phyloP scores from a whole-genome alignment of 2,113 vertebrate species.

The Carettochelys insculpta region DNA sequence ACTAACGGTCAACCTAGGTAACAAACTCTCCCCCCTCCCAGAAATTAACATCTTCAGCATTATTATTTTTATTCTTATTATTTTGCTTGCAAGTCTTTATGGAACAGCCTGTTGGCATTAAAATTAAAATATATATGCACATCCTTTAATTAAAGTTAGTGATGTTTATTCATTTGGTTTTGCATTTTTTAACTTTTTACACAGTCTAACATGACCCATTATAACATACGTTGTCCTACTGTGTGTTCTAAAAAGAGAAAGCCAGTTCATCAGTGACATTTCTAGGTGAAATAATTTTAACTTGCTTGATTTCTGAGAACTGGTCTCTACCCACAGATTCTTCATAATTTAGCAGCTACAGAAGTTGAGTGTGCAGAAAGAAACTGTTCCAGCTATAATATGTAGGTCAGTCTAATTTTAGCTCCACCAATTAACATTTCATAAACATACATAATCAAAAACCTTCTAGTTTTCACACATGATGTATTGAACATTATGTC shows the following conservation, averaged over 20 bases:
- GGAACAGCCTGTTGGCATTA: constrained; percentile 75
- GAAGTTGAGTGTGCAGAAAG: background rate
- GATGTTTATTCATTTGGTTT: constrained; percentile 17
- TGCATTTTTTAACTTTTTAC: constrained; percentile 58
- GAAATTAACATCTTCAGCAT: constrained; percentile 65
- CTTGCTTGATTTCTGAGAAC: background rate
- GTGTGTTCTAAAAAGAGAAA: constrained; percentile 78
- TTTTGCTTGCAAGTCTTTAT: constrained; percentile 81
- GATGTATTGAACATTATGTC: background rate
- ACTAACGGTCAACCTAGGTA: constrained; percentile 99
- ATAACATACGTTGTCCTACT: constrained; percentile 67
- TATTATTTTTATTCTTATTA: constrained; percentile 63
- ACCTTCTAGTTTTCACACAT: background rate
- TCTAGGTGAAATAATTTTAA: background rate
- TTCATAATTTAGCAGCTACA: background rate
- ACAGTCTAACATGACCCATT: constrained; percentile 60
- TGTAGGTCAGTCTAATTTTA: constrained; percentile 5
- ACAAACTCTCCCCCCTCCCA: constrained; percentile 67
- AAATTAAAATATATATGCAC: constrained; percentile 45
- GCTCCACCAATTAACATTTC: background rate
- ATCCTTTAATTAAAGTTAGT: constrained; percentile 50
- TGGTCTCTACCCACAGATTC: background rate
- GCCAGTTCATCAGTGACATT: constrained; percentile 48
- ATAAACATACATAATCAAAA: background rate
- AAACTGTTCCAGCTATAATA: accelerated